Percentiles rank a stretch among this genome's conserved stretches.
phyloP scores from a whole-genome alignment of 2,888 invertebrate genomes.

The Lamellibrachia columna region DNA sequence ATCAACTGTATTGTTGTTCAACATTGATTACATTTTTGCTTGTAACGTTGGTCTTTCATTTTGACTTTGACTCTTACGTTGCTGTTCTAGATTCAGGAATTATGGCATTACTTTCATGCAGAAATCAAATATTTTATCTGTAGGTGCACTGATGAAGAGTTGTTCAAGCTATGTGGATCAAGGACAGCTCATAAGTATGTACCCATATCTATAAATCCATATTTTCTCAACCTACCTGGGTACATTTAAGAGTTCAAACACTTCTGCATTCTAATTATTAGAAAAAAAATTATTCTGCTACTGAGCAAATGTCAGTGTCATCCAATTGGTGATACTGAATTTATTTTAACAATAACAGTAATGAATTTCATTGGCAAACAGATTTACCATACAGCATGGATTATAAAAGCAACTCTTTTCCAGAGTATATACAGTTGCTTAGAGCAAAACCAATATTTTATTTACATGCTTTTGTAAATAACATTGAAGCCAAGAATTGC shows the following conservation, averaged over 20 bases:
- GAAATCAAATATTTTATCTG: neutral
- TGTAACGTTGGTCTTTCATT: too few species aligned
- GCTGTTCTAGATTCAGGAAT: neutral
- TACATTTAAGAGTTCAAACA: neutral
- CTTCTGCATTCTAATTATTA: too few species aligned
- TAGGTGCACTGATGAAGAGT: conserved; percentile 38
- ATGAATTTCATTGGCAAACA: neutral
- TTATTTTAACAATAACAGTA: neutral
- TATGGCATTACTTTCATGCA: neutral
- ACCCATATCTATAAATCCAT: neutral
- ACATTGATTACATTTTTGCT: too few species aligned
- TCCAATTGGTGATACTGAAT: neutral
- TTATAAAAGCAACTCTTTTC: too few species aligned
- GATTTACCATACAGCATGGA: too few species aligned
- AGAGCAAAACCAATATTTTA: too few species aligned
- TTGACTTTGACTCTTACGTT: neutral
- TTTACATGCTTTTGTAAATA: too few species aligned
- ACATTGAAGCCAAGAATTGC: too few species aligned
- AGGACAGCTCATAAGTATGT: conserved; percentile 42
- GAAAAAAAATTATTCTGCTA: too few species aligned
- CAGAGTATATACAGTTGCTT: too few species aligned
- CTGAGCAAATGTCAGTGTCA: too few species aligned
- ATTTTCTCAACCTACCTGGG: neutral
- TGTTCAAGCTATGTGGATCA: conserved; percentile 39
- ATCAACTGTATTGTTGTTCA: too few species aligned